Base-by-base conservation (phyloP, 2,797 vertebrate species). In the Schizopygopsis pylzovi region DNA sequence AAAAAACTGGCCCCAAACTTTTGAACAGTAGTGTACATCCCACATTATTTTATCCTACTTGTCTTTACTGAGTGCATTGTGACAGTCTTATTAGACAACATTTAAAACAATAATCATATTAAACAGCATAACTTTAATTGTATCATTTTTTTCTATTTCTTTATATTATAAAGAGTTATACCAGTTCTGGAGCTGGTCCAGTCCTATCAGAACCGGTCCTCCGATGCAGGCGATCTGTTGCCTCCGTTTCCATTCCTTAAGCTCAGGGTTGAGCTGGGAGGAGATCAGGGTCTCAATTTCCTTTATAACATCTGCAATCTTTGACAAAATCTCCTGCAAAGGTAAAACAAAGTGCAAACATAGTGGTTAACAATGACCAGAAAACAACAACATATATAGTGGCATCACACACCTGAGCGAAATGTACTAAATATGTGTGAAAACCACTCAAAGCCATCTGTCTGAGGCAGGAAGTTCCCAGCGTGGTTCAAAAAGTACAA, bases 121-220 rank as follows among this genome's bases (percentile, higher is more conserved):
- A 79, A 67, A 45, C n/a, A 28, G 13, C 15, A 33, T 33, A 80
- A 37, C 47, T 22, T 18, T 1, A 41, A 59, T 16, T n/a, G 37
- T 8, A 65, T 28, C 2, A 59, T 7, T 43, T 80, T 41, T 15
- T 25, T 41, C 1, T 59, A 20, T 52, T 6, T 65, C 0, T 13
- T 22, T 37, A 54, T 39, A 37, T 63, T 13, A 16, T 82, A 41
- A 37, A 39, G 47, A 0, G 8, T 77, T 52, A 94, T 96, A 99
- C 98, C 98, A 99, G 90, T 96, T 97, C 92, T 99, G 98, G 88
- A 99, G 96, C 92, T 98, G 98, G 85, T 99, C 98, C 41, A 99
- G 95, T 59, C 97, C 96, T 0, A 94, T 96, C 1, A 98, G 96
- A 82, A 96, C 94, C 0, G 98, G 98, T 20, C 98, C 98, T 1